These are phyloP conservation scores for Sebastes ruberrimus DNA, from an alignment of 2,797 vertebrate genomes.

Conservation along the genomic window DNA sequence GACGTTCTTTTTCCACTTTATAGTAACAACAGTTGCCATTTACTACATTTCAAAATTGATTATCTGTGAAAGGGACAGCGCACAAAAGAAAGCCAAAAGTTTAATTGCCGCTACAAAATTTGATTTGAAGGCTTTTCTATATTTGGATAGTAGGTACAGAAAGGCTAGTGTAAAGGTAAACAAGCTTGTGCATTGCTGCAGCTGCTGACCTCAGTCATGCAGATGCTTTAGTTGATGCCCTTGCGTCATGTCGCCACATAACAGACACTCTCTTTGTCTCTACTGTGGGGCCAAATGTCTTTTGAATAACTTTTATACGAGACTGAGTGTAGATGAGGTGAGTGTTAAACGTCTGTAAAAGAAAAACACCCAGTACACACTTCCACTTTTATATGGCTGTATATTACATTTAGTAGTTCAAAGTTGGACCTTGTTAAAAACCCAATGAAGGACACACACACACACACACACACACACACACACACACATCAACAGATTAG, in stretches of 20 bases:
- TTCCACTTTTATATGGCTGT: conserved; percentile 28
- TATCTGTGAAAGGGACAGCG: conserved; percentile 17
- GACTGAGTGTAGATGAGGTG: conserved; percentile 19
- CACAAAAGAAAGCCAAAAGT: conserved; percentile 16
- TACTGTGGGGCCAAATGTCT: conserved; percentile 23
- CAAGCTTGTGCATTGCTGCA: background rate
- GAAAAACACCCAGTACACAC: conserved; percentile 11
- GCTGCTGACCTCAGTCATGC: conserved; percentile 13
- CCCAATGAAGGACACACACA: background rate
- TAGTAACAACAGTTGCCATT: background rate
- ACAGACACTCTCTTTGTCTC: conserved; percentile 19
- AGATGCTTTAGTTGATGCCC: background rate
- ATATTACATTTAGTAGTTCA: conserved; percentile 51
- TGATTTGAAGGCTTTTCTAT: background rate
- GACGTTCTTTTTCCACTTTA: background rate
- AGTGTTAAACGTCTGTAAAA: conserved; percentile 31
- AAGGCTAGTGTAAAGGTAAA: background rate
- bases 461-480: background rate
- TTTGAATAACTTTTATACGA: conserved; percentile 34
- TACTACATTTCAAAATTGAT: conserved; percentile 15
- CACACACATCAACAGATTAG: conserved; percentile 6
- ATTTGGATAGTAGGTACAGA: background rate
- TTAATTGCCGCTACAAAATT: background rate
- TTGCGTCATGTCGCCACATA: background rate
- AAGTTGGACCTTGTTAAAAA: conserved; percentile 53